Conservation (phyloP, 2,888 invertebrate genomes). For the Merodon equestris region DNA sequence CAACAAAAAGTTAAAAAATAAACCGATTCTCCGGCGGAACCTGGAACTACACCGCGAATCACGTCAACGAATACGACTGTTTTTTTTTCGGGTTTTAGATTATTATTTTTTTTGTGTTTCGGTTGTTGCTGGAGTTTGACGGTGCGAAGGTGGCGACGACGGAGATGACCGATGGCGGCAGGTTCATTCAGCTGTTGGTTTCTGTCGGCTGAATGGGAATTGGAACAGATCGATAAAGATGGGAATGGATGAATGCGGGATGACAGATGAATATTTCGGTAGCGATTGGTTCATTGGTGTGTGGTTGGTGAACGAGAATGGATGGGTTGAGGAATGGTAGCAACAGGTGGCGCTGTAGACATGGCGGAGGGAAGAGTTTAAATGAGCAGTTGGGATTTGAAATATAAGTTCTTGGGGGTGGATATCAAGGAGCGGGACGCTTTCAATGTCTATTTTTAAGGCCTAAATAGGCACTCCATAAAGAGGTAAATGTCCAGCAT, state of each 20-base stretch:
- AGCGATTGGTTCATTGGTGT: conserved; percentile 20
- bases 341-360: no score
- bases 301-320: conserved; percentile 30
- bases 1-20: conserved; percentile 17
- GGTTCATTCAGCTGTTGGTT: conserved; percentile 45
- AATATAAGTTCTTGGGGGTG: no score
- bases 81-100: conserved; percentile 44
- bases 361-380: no score
- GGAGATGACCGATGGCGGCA: conserved; percentile 53
- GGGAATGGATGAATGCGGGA: conserved; percentile 28
- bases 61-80: conserved; percentile 62
- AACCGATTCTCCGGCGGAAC: no score
- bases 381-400: no score
- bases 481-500: no score
- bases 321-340: conserved; percentile 30
- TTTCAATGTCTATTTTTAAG: no score
- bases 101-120: no score
- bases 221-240: conserved; percentile 61
- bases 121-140: neutral
- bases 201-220: conserved; percentile 38
- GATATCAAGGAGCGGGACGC: no score
- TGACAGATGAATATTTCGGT: conserved; percentile 20
- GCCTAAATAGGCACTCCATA: no score
- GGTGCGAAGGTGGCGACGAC: conserved; percentile 38
- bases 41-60: conserved; percentile 39